These are phyloP conservation scores for Anthoptus insignis DNA, from an alignment of 2,888 invertebrate genomes.

Conservation along the genomic window DNA sequence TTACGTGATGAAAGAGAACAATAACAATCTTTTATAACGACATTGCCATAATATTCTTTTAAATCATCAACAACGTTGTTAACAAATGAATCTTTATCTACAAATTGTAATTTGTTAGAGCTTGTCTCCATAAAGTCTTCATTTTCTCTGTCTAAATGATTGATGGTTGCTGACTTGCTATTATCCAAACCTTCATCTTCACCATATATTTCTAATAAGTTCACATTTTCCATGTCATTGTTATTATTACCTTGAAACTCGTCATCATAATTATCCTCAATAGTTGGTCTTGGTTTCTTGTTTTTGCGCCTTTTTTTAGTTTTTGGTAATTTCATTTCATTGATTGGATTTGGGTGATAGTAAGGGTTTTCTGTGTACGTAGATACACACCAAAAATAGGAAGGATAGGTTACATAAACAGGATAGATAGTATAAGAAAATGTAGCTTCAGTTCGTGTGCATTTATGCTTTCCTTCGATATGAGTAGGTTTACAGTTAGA, in stretches of 20 bases:
- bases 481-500: constrained; percentile 49
- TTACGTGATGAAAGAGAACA: constrained; percentile 44
- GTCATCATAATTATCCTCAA: constrained; percentile 29
- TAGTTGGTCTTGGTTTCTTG: constrained; percentile 44
- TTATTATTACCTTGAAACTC: too few relatives aligned
- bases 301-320: constrained; percentile 55
- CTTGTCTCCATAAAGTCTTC: constrained; percentile 30
- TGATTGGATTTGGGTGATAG: constrained; percentile 55
- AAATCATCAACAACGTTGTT: constrained; percentile 52
- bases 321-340: constrained; percentile 53
- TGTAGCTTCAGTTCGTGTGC: constrained; percentile 48
- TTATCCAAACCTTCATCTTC: too few relatives aligned
- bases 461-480: constrained; percentile 40
- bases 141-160: too few relatives aligned
- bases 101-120: constrained; percentile 37
- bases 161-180: too few relatives aligned
- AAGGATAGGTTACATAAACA: constrained; percentile 58
- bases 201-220: constrained; percentile 15
- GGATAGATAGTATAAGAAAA: constrained; percentile 50
- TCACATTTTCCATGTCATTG: constrained; percentile 28
- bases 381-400: constrained; percentile 54
- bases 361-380: constrained; percentile 51
- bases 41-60: constrained; percentile 51
- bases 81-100: constrained; percentile 49
- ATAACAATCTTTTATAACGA: constrained; percentile 55